These are phyloP conservation scores for Vipera latastei DNA, from an alignment of 2,797 vertebrate genomes.

Conservation along the genomic window DNA sequence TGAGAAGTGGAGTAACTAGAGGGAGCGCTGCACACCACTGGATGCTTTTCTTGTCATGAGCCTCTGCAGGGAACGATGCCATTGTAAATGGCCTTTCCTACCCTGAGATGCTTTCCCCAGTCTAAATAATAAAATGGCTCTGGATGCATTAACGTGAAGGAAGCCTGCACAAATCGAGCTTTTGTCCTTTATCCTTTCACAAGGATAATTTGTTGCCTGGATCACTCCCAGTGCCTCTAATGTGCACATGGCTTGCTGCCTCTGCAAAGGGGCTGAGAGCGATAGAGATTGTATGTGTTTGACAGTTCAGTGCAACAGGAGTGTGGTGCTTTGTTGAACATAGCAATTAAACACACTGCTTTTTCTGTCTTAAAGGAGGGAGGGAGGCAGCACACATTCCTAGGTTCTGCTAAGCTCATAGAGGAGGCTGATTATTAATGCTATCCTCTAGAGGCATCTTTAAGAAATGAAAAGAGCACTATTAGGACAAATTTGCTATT, in stretches of 20 bases:
- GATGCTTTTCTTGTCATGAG: neutral
- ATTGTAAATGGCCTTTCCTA: conserved; percentile 1
- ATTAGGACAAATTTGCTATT: conserved; percentile 45
- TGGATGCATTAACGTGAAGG: conserved; percentile 36
- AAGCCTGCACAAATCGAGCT: conserved; percentile 34
- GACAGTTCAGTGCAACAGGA: conserved; percentile 50
- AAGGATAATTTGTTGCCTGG: conserved; percentile 54
- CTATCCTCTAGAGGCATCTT: conserved; percentile 49
- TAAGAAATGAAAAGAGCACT: conserved; percentile 24
- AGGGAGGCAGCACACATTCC: conserved; percentile 33
- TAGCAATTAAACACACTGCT: conserved; percentile 65
- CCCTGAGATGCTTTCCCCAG: neutral
- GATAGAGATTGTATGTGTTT: conserved; percentile 50
- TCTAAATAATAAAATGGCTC: conserved; percentile 44
- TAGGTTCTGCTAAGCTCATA: conserved; percentile 56
- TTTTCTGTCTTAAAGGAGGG: conserved; percentile 57
- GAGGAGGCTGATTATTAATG: conserved; percentile 40
- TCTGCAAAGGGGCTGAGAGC: conserved; percentile 53
- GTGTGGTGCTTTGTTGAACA: conserved; percentile 45
- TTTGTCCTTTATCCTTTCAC: conserved; percentile 58
- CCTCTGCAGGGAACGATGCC: conserved; percentile 8
- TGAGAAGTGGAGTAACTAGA: neutral
- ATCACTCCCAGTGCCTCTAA: conserved; percentile 56
- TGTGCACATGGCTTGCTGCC: conserved; percentile 49
- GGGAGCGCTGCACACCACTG: neutral